A percentile compares a stretch with the other conserved stretches of the same genome.
Evolutionary conservation across 2,113 vertebrate species (phyloP).

Genomic region (Eulemur macaco): DNA sequence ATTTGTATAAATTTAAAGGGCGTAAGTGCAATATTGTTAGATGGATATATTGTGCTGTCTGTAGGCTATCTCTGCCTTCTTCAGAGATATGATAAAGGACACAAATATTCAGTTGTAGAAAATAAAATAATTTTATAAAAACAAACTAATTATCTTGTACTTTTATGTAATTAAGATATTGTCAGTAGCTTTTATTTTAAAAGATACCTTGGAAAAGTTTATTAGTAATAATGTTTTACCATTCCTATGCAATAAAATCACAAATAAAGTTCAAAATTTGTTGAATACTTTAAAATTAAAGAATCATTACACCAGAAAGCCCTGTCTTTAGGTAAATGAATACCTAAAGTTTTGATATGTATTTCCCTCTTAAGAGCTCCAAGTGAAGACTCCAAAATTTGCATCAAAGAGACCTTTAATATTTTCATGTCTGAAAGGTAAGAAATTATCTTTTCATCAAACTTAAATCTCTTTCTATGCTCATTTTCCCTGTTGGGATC

Average conservation of each 20-base stretch:
- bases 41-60: neutral
- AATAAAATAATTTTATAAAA: neutral
- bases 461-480: neutral
- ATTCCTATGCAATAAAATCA: neutral
- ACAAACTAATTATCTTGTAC: neutral
- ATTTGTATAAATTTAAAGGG: too few species aligned
- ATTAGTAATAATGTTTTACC: neutral
- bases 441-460: neutral
- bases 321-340: neutral
- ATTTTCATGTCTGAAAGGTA: neutral
- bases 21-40: too few species aligned
- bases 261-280: neutral
- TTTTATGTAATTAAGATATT: neutral
- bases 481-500: neutral
- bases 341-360: neutral
- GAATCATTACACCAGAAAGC: neutral
- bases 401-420: neutral
- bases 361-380: neutral
- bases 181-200: neutral
- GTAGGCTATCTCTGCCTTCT: neutral
- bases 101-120: neutral
- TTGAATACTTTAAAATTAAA: neutral
- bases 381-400: neutral
- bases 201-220: neutral
- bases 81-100: neutral